Base-by-base conservation (phyloP, 2,797 vertebrate genomes). In the Hafferia zeledoni region DNA sequence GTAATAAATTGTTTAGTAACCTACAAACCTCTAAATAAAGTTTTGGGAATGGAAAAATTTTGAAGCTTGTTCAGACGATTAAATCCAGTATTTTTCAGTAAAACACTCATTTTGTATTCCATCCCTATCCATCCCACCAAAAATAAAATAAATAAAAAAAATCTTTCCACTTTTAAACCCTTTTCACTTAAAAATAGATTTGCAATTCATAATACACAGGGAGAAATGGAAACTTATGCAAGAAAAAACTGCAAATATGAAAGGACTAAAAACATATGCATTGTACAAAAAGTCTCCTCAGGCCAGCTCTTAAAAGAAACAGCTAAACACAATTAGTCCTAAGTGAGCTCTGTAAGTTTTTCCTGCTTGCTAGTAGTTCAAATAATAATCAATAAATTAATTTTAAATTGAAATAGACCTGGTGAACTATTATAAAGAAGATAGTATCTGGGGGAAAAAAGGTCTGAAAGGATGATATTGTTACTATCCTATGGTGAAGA, bases 181-280 rank as follows among this genome's bases (percentile, higher is more conserved):
- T 47, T 89, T 94, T 87, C 37, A 84, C 27, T 90, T 89, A 93
- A 82, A 90, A 93, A 92, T 64, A 88, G 76, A 44, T 79, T 70
- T 70, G 56, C 39, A 91, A 91, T 91, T 93, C 35, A 84, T 70
- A 56, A 89, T 24, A 67, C 35, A 37, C 37, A 67, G 63, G 59
- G 35, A 95, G 60, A 90, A 86, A 75, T 8, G 5, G n/a, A 78
- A 94, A 91, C 49, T n/a, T 10, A 77, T 67, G 43, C 17, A 86
- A 82, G 31, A 46, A 91, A 86, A 64, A 78, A 43, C 3, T 53
- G 23, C 17, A 70, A 37, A 39, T 83, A 86, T 47, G 31, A 83
- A 59, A 27, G 25, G 77, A 75, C 39, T 83, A 30, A 89, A 91
- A 76, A 12, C 2, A 52, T 14, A 20, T 9, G 1, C 5, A 4